These are phyloP conservation scores for Drosophila crucigera DNA, from an alignment of 2,888 invertebrate genomes.

Conservation along the genomic window DNA sequence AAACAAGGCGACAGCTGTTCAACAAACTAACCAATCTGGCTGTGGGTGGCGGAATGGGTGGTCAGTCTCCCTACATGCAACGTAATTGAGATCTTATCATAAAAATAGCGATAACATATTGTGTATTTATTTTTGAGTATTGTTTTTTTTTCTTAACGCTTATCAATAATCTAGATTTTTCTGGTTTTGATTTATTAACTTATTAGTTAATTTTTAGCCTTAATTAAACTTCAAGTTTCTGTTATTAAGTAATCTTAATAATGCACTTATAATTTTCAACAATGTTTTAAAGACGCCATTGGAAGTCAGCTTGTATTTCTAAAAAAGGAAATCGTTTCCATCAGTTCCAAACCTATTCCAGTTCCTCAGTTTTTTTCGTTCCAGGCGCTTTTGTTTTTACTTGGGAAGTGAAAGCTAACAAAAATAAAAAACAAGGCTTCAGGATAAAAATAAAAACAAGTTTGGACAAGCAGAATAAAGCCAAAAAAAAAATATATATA, in stretches of 20 bases:
- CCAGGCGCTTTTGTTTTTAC: not conserved
- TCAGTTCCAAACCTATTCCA: not conserved
- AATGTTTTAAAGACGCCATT: not conserved
- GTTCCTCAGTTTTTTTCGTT: not conserved
- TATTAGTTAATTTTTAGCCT: not conserved
- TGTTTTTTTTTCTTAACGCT: not conserved
- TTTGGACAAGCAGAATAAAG: not conserved
- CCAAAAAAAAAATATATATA: not conserved
- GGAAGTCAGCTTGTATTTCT: not conserved
- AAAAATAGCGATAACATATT: not conserved
- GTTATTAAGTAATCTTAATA: not conserved
- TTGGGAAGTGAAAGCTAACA: not conserved
- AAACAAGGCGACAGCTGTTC: constrained; percentile 53
- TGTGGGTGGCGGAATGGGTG: not conserved
- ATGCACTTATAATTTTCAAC: not conserved
- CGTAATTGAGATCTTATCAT: not conserved
- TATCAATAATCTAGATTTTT: not conserved
- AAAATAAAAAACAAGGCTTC: not conserved
- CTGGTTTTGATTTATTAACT: not conserved
- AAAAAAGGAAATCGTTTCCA: not conserved
- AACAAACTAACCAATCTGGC: constrained; percentile 37
- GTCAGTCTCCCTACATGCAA: not conserved
- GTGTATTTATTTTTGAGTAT: not conserved
- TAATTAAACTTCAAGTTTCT: not conserved
- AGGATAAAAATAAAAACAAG: not conserved